A percentile compares a stretch with the other conserved stretches of the same genome.
Conservation (phyloP, 2,888 invertebrate genomes). For the Clitarchus hookeri region DNA sequence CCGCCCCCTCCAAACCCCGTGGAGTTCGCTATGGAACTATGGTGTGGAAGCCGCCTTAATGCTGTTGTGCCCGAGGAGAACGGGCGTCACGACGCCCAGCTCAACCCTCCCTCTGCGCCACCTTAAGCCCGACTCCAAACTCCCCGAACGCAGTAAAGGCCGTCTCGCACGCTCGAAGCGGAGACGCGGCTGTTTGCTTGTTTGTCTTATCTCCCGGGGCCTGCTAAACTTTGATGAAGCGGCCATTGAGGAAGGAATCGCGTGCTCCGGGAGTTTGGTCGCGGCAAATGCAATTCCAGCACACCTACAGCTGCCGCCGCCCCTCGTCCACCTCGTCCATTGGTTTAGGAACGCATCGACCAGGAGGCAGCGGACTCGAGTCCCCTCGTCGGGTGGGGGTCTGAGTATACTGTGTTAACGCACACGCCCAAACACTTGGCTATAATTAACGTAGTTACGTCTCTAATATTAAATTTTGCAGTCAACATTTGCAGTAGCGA, state of each 20-base stretch:
- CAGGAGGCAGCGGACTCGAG: too few species aligned
- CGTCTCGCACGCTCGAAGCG: neutral
- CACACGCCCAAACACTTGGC: too few species aligned
- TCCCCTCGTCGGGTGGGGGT: too few species aligned
- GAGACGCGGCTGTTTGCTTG: neutral
- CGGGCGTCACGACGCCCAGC: neutral
- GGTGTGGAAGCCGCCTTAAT: neutral
- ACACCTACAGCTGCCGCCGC: neutral
- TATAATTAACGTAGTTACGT: too few species aligned
- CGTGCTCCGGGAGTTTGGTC: neutral
- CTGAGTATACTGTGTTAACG: too few species aligned
- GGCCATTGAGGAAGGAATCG: slow-evolving; percentile 2
- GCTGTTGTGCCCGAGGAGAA: neutral
- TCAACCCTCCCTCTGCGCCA: neutral
- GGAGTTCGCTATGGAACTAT: too few species aligned
- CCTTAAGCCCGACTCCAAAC: neutral
- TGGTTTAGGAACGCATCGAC: too few species aligned
- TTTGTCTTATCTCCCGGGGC: slow-evolving; percentile 6
- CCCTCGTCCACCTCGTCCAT: too few species aligned
- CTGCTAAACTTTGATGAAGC: neutral
- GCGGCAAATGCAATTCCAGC: neutral
- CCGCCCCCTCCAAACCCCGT: neutral
- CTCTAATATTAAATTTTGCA: too few species aligned
- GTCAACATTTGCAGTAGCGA: too few species aligned
- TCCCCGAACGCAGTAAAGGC: neutral